Conservation (phyloP, 2,797 vertebrate genomes). For the Botia almorhae region DNA sequence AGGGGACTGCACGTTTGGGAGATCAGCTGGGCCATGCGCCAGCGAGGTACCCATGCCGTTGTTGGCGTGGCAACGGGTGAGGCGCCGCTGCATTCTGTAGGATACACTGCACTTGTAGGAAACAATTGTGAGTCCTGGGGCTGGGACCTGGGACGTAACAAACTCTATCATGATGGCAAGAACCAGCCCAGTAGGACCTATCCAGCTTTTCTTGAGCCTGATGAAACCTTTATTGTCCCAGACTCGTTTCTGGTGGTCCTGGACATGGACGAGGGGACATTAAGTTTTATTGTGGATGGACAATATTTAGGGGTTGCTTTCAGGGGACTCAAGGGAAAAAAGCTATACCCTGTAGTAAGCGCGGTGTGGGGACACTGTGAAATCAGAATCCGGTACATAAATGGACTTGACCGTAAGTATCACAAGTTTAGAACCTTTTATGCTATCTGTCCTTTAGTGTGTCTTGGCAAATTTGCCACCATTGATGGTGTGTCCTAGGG, state of each 20-base stretch:
- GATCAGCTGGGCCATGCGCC: slow-evolving; percentile 97
- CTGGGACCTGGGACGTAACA: slow-evolving; percentile 97
- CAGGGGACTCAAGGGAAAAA: slow-evolving; percentile 94
- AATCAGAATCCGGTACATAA: slow-evolving; percentile 98
- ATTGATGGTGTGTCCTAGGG: too few relatives aligned
- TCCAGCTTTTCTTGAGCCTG: slow-evolving; percentile 90
- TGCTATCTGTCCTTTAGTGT: not conserved
- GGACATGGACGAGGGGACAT: slow-evolving; percentile 97
- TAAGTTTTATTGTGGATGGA: slow-evolving; percentile 97
- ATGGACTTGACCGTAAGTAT: slow-evolving; percentile 99
- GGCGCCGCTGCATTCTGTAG: slow-evolving; percentile 93
- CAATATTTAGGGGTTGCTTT: slow-evolving; percentile 98
- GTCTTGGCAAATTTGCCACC: not conserved
- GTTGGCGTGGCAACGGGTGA: slow-evolving; percentile 92
- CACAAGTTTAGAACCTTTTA: not conserved
- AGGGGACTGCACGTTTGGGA: slow-evolving; percentile 97
- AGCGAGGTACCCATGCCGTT: slow-evolving; percentile 94
- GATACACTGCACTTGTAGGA: slow-evolving; percentile 93
- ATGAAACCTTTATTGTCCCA: slow-evolving; percentile 95
- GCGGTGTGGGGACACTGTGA: slow-evolving; percentile 99
- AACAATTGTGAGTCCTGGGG: slow-evolving; percentile 97
- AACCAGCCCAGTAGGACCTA: slow-evolving; percentile 94
- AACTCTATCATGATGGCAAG: slow-evolving; percentile 95
- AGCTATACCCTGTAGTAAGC: slow-evolving; percentile 96
- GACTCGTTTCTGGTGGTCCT: slow-evolving; percentile 96